Percentiles rank a stretch among this genome's conserved stretches.
Evolutionary conservation across 2,797 vertebrate species (phyloP).

Genomic region (Cynopterus sphinx): DNA sequence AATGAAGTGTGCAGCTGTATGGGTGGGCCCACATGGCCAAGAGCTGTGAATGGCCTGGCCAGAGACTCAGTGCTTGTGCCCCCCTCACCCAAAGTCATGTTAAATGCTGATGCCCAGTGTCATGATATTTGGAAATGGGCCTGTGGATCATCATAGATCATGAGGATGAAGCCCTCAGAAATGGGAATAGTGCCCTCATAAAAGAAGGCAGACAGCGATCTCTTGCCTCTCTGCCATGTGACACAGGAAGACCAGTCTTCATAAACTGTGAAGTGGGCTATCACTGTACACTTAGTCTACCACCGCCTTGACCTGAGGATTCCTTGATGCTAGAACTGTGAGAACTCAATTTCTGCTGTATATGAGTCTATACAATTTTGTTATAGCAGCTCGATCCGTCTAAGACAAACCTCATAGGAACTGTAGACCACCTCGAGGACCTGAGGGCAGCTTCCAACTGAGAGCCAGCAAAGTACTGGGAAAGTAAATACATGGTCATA

Average conservation of each 20-base stretch:
- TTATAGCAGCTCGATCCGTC: too few relatives aligned
- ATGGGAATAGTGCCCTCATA: too few relatives aligned
- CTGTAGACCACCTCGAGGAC: not conserved
- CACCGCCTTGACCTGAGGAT: not conserved
- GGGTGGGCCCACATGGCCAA: not conserved
- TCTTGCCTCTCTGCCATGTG: not conserved
- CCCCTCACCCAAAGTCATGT: not conserved
- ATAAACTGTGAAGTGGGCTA: not conserved
- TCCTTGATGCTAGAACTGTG: not conserved
- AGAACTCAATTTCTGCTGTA: not conserved
- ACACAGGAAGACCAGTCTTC: not conserved
- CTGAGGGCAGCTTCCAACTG: not conserved
- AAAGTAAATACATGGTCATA: not conserved
- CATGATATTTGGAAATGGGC: not conserved
- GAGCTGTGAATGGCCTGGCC: not conserved
- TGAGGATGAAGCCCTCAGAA: too few relatives aligned
- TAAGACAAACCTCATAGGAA: not conserved
- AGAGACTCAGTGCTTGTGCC: too few relatives aligned
- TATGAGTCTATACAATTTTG: not conserved
- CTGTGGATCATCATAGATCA: not conserved
- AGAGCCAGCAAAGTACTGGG: not conserved
- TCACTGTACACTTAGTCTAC: not conserved
- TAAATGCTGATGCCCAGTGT: not conserved
- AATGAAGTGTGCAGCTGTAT: not conserved
- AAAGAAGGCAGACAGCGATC: not conserved